phyloP scores from a whole-genome alignment of 2,888 invertebrate species.

The Cosmia pyralina region DNA sequence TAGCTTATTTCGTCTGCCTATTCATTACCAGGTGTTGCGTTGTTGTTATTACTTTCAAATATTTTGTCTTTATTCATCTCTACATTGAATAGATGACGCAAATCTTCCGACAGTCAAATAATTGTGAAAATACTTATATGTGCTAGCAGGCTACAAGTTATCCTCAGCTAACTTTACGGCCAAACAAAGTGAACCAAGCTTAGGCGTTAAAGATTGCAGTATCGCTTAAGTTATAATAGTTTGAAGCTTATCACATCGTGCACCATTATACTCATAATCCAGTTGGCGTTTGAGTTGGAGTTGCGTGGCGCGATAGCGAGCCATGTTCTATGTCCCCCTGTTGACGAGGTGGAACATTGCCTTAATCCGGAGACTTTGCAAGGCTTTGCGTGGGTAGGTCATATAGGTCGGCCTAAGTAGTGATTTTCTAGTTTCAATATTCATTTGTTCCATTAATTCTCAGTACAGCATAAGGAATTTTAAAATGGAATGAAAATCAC shows the following conservation, averaged over 20 bases:
- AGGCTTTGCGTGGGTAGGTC: background rate
- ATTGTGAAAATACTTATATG: background rate
- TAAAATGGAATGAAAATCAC: background rate
- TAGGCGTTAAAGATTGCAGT: conserved; percentile 58
- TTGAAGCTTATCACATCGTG: conserved; percentile 53
- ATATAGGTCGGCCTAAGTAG: too few species aligned
- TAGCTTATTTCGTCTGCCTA: too few species aligned
- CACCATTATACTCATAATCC: conserved; percentile 60
- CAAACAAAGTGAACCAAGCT: conserved; percentile 34
- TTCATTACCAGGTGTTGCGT: background rate
- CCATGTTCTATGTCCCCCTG: conserved; percentile 17
- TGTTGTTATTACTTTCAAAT: background rate
- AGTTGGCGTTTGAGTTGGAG: conserved; percentile 46
- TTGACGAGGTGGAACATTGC: conserved; percentile 22
- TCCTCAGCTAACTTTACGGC: conserved; percentile 32
- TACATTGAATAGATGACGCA: background rate
- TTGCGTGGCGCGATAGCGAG: conserved; percentile 56
- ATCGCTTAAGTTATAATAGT: conserved; percentile 57
- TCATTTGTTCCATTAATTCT: background rate
- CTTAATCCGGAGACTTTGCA: conserved; percentile 1
- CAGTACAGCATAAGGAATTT: background rate
- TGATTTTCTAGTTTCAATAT: background rate
- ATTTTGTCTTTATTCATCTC: background rate
- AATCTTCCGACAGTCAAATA: background rate
- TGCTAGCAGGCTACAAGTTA: background rate